Evolutionary conservation across 2,113 vertebrate species (phyloP).

Genomic region (Butorides virescens): DNA sequence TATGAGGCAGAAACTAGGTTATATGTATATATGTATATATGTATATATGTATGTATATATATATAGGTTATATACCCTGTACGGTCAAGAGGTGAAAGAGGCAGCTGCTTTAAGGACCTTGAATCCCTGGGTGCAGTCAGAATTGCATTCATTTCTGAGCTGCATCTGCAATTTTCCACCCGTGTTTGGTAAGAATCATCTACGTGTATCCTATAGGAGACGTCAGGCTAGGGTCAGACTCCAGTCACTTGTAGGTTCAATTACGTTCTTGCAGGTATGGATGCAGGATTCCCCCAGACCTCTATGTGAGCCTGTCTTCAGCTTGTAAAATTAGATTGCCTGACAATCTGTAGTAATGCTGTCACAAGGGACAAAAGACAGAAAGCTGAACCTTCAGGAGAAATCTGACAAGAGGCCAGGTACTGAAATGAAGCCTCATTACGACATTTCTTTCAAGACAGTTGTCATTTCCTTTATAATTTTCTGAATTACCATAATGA

Average conservation of each 20-base stretch:
- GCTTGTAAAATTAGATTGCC: conserved; percentile 23
- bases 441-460: conserved; percentile 53
- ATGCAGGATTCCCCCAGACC: background rate
- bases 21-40: no score
- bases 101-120: background rate
- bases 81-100: background rate
- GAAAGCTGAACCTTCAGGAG: background rate
- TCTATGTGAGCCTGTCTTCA: background rate
- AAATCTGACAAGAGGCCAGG: background rate
- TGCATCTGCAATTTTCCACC: background rate
- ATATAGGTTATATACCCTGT: background rate
- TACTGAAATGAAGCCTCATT: background rate
- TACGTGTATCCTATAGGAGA: rapidly evolving
- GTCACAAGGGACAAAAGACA: background rate
- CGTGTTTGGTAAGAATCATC: background rate
- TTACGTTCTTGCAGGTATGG: rapidly evolving
- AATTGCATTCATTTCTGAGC: background rate
- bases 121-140: background rate
- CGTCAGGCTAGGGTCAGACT: background rate
- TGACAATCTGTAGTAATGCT: background rate
- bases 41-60: no score
- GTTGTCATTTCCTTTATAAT: conserved; percentile 43
- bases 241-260: background rate
- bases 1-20: background rate
- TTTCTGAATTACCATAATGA: conserved; percentile 49